Percentiles rank a stretch among this genome's conserved stretches.
phyloP scores from a whole-genome alignment of 2,797 vertebrate genomes.

The Xenopus petersii region DNA sequence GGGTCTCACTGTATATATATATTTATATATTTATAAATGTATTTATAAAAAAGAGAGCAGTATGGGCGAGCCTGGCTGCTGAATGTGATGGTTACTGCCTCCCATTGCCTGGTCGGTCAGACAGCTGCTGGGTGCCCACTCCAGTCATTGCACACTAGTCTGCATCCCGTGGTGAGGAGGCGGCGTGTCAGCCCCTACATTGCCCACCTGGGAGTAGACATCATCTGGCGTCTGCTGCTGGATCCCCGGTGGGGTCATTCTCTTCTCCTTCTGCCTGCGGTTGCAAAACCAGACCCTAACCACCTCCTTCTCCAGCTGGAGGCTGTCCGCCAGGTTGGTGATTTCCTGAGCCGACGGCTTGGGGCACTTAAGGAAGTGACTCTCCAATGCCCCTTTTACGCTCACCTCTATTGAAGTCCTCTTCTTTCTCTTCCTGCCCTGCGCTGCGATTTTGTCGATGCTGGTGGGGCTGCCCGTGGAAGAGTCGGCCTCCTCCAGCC shows the following conservation, averaged over 20 bases:
- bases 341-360: conserved; percentile 97
- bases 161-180: conserved; percentile 95
- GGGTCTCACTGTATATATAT: conserved; percentile 53
- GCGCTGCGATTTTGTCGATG: conserved; percentile 92
- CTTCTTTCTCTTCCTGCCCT: conserved; percentile 92
- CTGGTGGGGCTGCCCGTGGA: conserved; percentile 85
- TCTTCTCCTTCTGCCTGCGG: conserved; percentile 95
- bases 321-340: conserved; percentile 85
- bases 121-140: conserved; percentile 51
- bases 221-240: conserved; percentile 94
- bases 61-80: conserved; percentile 39
- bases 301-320: conserved; percentile 96
- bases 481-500: conserved; percentile 93
- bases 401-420: conserved; percentile 93
- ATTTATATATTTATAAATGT: conserved; percentile 53
- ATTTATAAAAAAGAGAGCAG: conserved; percentile 54
- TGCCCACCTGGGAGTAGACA: conserved; percentile 97
- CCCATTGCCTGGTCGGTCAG: conserved; percentile 16
- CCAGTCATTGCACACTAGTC: conserved; percentile 93
- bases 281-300: conserved; percentile 98
- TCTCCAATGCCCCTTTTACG: conserved; percentile 91
- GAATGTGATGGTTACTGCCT: not conserved
- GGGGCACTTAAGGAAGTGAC: conserved; percentile 95
- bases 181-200: conserved; percentile 95
- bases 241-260: conserved; percentile 97